phyloP scores from a whole-genome alignment of 2,113 vertebrate species.

The Lycaon pictus region DNA sequence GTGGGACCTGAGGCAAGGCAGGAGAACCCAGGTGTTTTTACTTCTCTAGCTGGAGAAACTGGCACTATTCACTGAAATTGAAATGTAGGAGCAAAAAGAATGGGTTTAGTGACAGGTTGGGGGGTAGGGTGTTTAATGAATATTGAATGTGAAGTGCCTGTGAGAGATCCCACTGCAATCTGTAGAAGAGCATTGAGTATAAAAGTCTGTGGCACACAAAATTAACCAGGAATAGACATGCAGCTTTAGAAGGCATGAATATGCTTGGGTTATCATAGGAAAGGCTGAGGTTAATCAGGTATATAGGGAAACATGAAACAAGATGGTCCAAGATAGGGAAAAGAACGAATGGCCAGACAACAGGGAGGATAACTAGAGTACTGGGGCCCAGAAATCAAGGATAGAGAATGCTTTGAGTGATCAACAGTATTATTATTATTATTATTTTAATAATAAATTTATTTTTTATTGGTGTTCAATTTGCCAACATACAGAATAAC shows the following conservation, averaged over 20 bases:
- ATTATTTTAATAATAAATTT: too few relatives aligned
- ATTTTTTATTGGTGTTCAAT: too few relatives aligned
- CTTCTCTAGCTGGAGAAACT: not conserved
- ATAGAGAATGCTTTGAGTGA: not conserved
- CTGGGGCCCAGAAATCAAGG: not conserved
- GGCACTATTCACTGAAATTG: not conserved
- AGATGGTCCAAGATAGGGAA: not conserved
- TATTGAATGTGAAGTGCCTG: not conserved
- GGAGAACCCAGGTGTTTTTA: too few relatives aligned
- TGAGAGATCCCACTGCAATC: not conserved
- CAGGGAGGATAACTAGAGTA: not conserved
- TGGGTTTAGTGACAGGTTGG: not conserved
- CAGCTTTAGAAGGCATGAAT: not conserved
- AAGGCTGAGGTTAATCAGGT: not conserved
- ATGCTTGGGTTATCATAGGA: not conserved
- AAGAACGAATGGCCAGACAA: not conserved
- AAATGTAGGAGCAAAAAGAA: not conserved
- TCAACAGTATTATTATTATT: not conserved
- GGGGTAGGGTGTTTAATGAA: not conserved
- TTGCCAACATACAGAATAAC: too few relatives aligned
- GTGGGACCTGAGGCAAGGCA: not conserved
- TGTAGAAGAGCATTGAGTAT: not conserved
- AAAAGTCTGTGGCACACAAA: not conserved
- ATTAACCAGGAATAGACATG: not conserved
- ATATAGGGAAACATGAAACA: not conserved